Base-by-base conservation (phyloP, 2,797 vertebrate genomes). In the Spatula clypeata region DNA sequence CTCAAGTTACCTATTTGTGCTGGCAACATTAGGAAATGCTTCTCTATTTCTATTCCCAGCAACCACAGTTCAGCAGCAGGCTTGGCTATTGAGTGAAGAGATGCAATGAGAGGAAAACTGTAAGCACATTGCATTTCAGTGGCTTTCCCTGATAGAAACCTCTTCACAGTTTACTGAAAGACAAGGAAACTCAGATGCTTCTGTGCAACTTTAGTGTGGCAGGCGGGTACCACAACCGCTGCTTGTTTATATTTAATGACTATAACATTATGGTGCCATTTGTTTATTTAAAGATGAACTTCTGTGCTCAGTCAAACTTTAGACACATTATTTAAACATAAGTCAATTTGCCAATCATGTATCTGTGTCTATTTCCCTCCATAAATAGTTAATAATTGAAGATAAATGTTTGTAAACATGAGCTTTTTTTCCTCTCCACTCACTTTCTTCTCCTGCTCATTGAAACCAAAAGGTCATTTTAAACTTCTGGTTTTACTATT, bases 281-380 rank as follows among this genome's bases (percentile, higher is more conserved):
- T 96, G 93, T 94, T 97, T 96, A 96, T 97, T 97, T 97, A 95
- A 96, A 97, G 95, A 90, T 96, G 90, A 97, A 97, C 92, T 95
- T 91, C 90, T 66, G 38, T 76, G 93, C 86, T 98, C 95, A 96
- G 94, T 94, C 94, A 93, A 90, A 88, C 47, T 95, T 91, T 54
- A 95, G 90, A 70, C 79, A 81, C 42, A 65, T 84, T 79, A 97
- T 93, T 97, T 97, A 96, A 95, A 97, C 73, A 95, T 95, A 88
- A 97, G 32, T 74, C 74, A 85, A 64, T 95, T 97, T 89, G 85
- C 81, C 88, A 91, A 65, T 77, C 76, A 57, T 90, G 60, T 90
- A 62, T 93, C 69, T 70, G 10, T 0, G 5, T 42, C 79, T 93
- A 85, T 89, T 96, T 95, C 80, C 53, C 70, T 88, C 72, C 77